phyloP scores from a whole-genome alignment of 2,113 vertebrate species.

The Hemicordylus capensis region DNA sequence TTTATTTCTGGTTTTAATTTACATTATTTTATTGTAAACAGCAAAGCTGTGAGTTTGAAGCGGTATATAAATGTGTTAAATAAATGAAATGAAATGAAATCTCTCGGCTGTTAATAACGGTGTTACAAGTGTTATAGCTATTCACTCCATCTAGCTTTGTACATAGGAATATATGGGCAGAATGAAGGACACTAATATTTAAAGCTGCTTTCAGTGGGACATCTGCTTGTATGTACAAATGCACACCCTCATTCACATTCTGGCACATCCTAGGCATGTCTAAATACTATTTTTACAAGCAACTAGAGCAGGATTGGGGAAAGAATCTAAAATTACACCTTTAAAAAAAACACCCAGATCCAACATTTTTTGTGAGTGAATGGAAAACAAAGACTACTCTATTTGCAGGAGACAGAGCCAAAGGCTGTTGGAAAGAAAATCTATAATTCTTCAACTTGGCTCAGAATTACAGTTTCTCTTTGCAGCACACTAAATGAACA shows the following conservation, averaged over 20 bases:
- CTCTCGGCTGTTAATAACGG: no score
- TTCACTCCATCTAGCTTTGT: background rate
- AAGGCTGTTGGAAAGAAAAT: conserved; percentile 23
- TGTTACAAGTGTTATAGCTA: background rate
- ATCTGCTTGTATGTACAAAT: background rate
- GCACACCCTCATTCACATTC: background rate
- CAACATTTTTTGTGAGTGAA: conserved; percentile 44
- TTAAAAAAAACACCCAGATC: background rate
- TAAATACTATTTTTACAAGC: background rate
- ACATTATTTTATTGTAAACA: no score
- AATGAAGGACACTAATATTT: background rate
- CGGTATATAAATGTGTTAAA: no score
- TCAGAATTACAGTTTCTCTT: conserved; percentile 4
- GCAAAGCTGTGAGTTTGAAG: no score
- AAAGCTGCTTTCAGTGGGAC: background rate
- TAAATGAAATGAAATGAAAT: no score
- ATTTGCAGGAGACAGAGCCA: conserved; percentile 36
- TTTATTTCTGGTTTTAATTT: no score
- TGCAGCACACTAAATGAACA: background rate
- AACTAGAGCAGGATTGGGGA: background rate
- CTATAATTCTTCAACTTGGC: conserved; percentile 8
- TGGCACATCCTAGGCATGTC: background rate
- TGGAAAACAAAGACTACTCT: conserved; percentile 26
- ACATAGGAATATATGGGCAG: background rate
- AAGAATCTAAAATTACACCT: conserved; percentile 54